Conservation (phyloP, 2,888 invertebrate genomes). For the Chrysotoxum bicinctum region DNA sequence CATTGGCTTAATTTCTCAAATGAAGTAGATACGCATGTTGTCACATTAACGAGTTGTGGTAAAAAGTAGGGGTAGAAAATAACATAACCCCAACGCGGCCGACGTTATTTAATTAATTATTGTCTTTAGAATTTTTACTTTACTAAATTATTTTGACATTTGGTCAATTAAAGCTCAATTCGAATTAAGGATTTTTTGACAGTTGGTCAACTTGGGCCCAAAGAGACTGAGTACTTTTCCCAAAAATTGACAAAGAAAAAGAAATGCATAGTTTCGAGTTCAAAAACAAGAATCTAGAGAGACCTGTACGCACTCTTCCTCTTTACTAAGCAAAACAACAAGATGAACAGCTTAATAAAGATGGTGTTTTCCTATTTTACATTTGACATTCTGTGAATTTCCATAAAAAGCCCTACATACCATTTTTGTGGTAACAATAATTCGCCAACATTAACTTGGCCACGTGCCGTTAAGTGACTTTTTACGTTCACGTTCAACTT, state of each 20-base stretch:
- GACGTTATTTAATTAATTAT: background rate
- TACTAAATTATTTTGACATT: background rate
- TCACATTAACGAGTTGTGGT: background rate
- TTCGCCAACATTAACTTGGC: slow-evolving; percentile 61
- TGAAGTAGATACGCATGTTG: background rate
- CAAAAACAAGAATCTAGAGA: background rate
- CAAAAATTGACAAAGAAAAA: no score
- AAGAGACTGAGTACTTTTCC: background rate
- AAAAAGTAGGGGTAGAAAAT: background rate
- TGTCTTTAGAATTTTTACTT: background rate
- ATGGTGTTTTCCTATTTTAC: background rate
- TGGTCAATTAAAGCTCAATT: background rate
- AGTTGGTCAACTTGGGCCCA: background rate
- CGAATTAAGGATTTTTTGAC: background rate
- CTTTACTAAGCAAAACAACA: background rate
- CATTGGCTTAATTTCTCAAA: background rate
- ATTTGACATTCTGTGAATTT: background rate
- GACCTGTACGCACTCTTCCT: no score
- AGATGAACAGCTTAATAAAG: background rate
- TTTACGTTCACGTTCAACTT: slow-evolving; percentile 60
- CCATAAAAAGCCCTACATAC: background rate
- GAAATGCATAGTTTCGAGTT: background rate
- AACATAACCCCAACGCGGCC: background rate
- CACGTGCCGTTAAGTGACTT: slow-evolving; percentile 68
- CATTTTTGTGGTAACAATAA: slow-evolving; percentile 44